phyloP scores from a whole-genome alignment of 2,113 vertebrate genomes.

The Cacatua alba region DNA sequence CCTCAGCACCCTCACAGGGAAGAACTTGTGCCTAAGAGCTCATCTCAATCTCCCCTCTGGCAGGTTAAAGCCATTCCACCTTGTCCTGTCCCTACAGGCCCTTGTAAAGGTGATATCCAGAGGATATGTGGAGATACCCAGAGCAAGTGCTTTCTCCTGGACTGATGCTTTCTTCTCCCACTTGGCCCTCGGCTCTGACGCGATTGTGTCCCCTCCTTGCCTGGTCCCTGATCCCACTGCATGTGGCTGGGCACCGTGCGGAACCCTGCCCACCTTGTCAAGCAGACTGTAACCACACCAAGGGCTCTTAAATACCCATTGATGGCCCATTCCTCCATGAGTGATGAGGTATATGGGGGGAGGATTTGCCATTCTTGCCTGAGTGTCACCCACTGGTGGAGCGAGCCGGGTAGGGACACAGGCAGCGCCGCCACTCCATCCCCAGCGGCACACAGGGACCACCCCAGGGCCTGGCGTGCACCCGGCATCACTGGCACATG shows the following conservation, averaged over 20 bases:
- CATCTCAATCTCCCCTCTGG: accelerated
- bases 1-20: background rate
- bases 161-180: background rate
- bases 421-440: background rate
- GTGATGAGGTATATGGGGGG: accelerated
- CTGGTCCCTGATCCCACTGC: background rate
- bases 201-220: background rate
- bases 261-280: background rate
- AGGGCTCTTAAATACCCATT: accelerated
- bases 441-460: background rate
- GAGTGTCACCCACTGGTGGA: background rate
- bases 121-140: background rate
- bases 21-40: background rate
- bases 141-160: background rate
- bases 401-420: accelerated
- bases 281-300: too few species aligned
- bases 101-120: background rate
- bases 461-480: background rate
- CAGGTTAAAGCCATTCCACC: background rate
- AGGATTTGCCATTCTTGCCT: background rate
- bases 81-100: background rate
- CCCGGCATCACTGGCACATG: accelerated
- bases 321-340: accelerated
- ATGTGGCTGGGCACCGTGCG: accelerated
- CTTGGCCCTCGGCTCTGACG: background rate